Conservation (phyloP, 1,140 invertebrate species). For the Lordiphosa mommai region DNA sequence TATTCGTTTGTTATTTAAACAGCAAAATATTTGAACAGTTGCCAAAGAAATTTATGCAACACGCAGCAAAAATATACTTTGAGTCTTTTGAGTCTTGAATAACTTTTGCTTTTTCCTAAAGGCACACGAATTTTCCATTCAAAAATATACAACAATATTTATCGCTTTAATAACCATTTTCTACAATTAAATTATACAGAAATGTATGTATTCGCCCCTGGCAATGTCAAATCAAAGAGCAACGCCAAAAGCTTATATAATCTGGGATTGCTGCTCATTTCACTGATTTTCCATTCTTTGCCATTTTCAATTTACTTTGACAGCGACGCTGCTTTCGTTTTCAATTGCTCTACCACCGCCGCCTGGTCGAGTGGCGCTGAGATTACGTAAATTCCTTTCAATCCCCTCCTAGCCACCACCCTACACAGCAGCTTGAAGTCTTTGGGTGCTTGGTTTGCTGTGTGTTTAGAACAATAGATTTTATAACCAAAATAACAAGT, state of each 20-base stretch:
- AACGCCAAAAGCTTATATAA: conserved; percentile 26
- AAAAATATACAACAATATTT: conserved; percentile 18
- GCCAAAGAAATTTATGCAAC: conserved; percentile 71
- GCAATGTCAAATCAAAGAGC: background rate
- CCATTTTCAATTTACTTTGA: conserved; percentile 42
- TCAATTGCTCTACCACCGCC: conserved; percentile 36
- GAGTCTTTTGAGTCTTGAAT: conserved; percentile 32
- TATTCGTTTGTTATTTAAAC: conserved; percentile 61
- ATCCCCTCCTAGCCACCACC: conserved; percentile 4
- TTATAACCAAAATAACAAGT: conserved; percentile 24
- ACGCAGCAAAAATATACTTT: conserved; percentile 18
- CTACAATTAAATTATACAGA: conserved; percentile 36
- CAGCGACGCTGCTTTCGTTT: conserved; percentile 44
- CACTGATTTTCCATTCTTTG: conserved; percentile 1
- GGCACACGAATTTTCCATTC: conserved; percentile 47
- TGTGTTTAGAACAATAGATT: conserved; percentile 35
- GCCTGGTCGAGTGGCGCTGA: conserved; percentile 44
- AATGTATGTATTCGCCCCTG: too few species aligned
- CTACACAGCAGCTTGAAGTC: conserved; percentile 8
- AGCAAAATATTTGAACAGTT: conserved; percentile 66
- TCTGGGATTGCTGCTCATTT: conserved; percentile 1
- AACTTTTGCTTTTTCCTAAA: conserved; percentile 34
- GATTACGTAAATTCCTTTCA: conserved; percentile 58
- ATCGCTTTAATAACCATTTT: conserved; percentile 5
- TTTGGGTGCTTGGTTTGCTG: conserved; percentile 27